Evolutionary conservation across 2,113 vertebrate species (phyloP), one percentile per base, ranked within the genome.

Genomic region (Syrrhaptes paradoxus): DNA sequence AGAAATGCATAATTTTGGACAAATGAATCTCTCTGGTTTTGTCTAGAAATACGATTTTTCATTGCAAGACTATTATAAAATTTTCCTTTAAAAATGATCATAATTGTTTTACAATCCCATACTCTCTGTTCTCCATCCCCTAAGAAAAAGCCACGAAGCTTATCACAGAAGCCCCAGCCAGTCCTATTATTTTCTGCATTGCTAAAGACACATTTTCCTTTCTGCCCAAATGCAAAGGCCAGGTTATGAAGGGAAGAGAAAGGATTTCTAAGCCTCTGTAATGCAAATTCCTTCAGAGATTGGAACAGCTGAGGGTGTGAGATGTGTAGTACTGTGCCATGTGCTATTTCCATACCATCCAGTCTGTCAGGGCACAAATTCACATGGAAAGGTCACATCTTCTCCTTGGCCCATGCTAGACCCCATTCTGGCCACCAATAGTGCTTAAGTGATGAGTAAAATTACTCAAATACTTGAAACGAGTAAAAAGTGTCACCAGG

Each of bases 211-310:
- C 25, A 4, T 76, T 83, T 86, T 86, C 6, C 14, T 89, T 57
- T n/a, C 26, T n/a, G 12, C 20, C 6, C 8, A 70, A 61, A 58
- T 25, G 3, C 5, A 66, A 68, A 84, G 26, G 15, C 5, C 9
- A 54, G 4, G 5, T 45, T 36, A 26, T 0, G 0, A 63, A 4
- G 14, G 13, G 7, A 90, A 61, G 6, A 8, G 21, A 65, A 79
- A 24, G 9, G 49, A 34, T 41, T 66, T 29, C 24, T 52, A 3
- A 58, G 7, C 5, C 8, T 68, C 28, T 29, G 13, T 36, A 73
- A 61, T 6, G 8, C 4, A 38, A 32, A 7, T 61, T 21, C 16
- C 24, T 76, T 57, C 45, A 52, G 45, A 83, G 3, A 2, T 0
- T 65, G 17, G 11, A 73, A 65, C 7, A 43, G 4, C 16, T 76